These are phyloP conservation scores for Heterotilapia buettikoferi DNA, from an alignment of 2,113 vertebrate genomes.

Conservation along the genomic window DNA sequence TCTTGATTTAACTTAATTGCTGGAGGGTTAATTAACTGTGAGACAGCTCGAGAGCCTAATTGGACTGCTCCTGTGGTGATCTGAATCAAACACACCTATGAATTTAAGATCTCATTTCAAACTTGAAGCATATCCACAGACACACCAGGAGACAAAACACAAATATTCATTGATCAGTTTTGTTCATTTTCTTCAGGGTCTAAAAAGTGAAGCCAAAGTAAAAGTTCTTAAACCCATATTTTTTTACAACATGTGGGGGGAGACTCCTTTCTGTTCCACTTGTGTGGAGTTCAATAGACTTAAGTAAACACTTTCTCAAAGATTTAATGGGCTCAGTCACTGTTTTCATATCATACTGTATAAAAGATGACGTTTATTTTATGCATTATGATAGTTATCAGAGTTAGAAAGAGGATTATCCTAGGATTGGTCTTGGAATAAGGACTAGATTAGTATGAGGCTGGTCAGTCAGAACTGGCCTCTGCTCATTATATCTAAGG, in stretches of 20 bases:
- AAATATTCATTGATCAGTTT: not conserved
- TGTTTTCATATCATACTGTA: not conserved
- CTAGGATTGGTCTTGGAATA: not conserved
- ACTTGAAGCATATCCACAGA: not conserved
- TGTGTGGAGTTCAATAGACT: not conserved
- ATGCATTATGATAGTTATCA: not conserved
- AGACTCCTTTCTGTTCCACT: not conserved
- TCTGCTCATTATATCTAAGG: not conserved
- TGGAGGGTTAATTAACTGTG: not conserved
- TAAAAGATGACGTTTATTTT: not conserved
- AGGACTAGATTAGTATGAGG: not conserved
- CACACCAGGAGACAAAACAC: not conserved
- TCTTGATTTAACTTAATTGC: not conserved
- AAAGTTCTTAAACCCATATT: not conserved
- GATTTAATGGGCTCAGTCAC: not conserved
- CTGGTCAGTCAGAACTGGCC: not conserved
- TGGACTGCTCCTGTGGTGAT: not conserved
- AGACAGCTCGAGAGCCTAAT: not conserved
- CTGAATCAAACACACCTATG: not conserved
- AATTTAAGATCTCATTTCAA: not conserved
- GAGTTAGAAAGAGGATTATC: not conserved
- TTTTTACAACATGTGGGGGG: not conserved
- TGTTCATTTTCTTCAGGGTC: not conserved
- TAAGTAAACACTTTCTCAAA: not conserved
- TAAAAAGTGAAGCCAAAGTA: not conserved